Percentiles rank a stretch among this genome's conserved stretches.
Evolutionary conservation across 2,113 vertebrate species (phyloP).

Genomic region (Cynopterus brachyotis): DNA sequence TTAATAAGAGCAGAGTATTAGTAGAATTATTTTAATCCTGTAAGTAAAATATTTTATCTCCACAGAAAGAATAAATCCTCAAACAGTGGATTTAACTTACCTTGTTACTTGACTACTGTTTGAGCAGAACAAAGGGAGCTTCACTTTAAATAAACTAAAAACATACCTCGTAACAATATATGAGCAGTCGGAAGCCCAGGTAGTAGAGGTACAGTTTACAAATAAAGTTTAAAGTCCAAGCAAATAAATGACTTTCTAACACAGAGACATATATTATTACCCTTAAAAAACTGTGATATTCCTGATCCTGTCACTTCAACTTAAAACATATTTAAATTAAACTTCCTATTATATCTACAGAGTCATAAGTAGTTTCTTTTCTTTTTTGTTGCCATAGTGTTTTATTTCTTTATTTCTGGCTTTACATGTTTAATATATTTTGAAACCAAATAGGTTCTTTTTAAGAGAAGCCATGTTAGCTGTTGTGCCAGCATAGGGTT

Average conservation of each 20-base stretch:
- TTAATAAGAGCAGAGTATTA: not conserved
- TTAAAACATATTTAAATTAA: not conserved
- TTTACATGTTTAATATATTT: not conserved
- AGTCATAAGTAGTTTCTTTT: not conserved
- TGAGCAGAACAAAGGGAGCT: not conserved
- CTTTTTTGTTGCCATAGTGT: not conserved
- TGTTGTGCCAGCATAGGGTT: not conserved
- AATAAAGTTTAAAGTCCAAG: not conserved
- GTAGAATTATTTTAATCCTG: not conserved
- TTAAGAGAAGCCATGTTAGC: not conserved
- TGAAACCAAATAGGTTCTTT: not conserved
- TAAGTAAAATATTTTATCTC: not conserved
- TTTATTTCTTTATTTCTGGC: not conserved
- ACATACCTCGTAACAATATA: not conserved
- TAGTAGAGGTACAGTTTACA: not conserved
- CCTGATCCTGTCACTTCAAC: not conserved
- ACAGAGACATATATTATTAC: not conserved
- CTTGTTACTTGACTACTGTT: not conserved
- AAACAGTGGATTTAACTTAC: not conserved
- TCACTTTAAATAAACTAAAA: slow-evolving; percentile 3
- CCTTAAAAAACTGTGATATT: not conserved
- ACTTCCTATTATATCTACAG: not conserved
- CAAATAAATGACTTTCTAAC: not conserved
- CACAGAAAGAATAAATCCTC: not conserved
- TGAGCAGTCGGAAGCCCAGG: not conserved